Evolutionary conservation across 1,140 invertebrate species (phyloP).

Genomic region (Ephestia elutella): DNA sequence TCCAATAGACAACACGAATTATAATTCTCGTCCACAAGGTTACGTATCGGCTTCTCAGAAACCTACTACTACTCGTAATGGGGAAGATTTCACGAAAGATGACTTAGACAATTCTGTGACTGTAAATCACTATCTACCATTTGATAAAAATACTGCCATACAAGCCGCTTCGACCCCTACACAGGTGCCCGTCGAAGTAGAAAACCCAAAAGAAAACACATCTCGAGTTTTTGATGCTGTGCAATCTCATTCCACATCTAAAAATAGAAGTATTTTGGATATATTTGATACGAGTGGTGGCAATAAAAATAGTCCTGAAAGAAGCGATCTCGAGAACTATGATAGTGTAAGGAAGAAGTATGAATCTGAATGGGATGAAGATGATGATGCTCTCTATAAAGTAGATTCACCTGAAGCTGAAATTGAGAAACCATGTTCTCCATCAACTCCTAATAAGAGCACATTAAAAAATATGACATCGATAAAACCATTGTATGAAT

Average conservation of each 20-base stretch:
- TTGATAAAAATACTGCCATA: slow-evolving; percentile 29
- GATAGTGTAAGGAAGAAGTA: slow-evolving; percentile 43
- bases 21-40: background rate
- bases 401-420: slow-evolving; percentile 23
- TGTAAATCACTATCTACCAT: slow-evolving; percentile 33
- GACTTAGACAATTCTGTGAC: slow-evolving; percentile 33
- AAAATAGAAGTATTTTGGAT: slow-evolving; percentile 62
- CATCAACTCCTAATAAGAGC: slow-evolving; percentile 29
- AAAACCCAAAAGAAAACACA: slow-evolving; percentile 29
- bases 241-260: slow-evolving; percentile 43
- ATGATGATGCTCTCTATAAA: slow-evolving; percentile 70
- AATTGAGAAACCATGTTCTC: slow-evolving; percentile 21
- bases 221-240: slow-evolving; percentile 54
- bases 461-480: slow-evolving; percentile 34
- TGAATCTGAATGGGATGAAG: slow-evolving; percentile 60
- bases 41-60: slow-evolving; percentile 1
- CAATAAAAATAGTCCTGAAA: slow-evolving; percentile 33
- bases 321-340: slow-evolving; percentile 37
- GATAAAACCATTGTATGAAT: slow-evolving; percentile 32
- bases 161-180: background rate
- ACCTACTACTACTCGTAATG: background rate
- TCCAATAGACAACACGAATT: background rate
- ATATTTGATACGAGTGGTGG: slow-evolving; percentile 50
- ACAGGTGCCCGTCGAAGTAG: slow-evolving; percentile 12
- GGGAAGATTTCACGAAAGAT: slow-evolving; percentile 33